phyloP scores from a whole-genome alignment of 2,888 invertebrate species.

The Vesta saturnalis region DNA sequence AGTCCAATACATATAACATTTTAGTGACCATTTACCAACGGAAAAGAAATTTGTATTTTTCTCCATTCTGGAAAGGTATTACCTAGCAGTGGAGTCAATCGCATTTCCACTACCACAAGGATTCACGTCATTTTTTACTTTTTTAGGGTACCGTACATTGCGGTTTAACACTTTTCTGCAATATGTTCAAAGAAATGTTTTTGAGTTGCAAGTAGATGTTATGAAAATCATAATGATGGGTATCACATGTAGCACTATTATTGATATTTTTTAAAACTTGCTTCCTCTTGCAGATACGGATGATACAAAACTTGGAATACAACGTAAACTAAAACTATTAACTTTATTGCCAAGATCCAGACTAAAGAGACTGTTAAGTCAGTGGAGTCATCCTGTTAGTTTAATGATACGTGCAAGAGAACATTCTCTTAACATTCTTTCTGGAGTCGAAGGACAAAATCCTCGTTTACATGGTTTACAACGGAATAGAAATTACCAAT shows the following conservation, averaged over 20 bases:
- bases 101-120: constrained; percentile 88
- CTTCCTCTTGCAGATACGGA: constrained; percentile 60
- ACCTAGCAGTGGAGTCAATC: constrained; percentile 79
- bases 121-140: constrained; percentile 89
- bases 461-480: constrained; percentile 51
- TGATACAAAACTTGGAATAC: constrained; percentile 67
- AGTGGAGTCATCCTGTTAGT: constrained; percentile 81
- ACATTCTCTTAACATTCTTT: constrained; percentile 82
- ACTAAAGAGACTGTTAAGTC: constrained; percentile 79
- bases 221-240: constrained; percentile 85
- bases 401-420: constrained; percentile 82
- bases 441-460: constrained; percentile 70
- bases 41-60: constrained; percentile 78
- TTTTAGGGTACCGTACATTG: constrained; percentile 82
- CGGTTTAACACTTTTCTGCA: constrained; percentile 83
- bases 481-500: constrained; percentile 47
- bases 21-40: constrained; percentile 78
- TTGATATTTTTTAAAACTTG: neutral
- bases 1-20: constrained; percentile 45
- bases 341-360: constrained; percentile 80
- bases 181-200: constrained; percentile 84
- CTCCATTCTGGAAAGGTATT: constrained; percentile 82
- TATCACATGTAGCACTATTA: constrained; percentile 52
- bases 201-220: constrained; percentile 88
- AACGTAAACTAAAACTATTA: constrained; percentile 77